phyloP scores from a whole-genome alignment of 2,888 invertebrate genomes.

The Synanthedon andrenaeformis region DNA sequence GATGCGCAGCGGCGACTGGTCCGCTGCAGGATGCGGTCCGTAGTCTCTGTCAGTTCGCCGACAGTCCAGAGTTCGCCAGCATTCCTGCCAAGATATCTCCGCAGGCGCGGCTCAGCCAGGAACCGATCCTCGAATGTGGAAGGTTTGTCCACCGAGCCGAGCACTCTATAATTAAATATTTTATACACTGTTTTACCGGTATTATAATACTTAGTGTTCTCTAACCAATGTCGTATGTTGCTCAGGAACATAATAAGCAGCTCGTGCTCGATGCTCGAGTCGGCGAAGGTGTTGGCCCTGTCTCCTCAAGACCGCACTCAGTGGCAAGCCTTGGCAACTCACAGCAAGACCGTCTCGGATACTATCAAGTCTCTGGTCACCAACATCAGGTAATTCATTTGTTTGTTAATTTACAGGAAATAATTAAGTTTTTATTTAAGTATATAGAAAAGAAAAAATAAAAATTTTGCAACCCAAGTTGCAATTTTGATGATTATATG shows the following conservation, averaged over 20 bases:
- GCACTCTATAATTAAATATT: too few relatives aligned
- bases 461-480: too few relatives aligned
- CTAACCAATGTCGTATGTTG: too few relatives aligned
- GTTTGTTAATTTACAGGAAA: too few relatives aligned
- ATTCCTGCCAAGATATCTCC: constrained; percentile 91
- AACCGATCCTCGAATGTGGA: constrained; percentile 89
- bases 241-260: constrained; percentile 54
- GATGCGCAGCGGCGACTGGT: constrained; percentile 82
- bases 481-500: too few relatives aligned
- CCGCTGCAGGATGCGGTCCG: constrained; percentile 93
- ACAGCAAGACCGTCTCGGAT: constrained; percentile 96
- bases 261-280: constrained; percentile 80
- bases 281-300: constrained; percentile 89
- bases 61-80: constrained; percentile 92
- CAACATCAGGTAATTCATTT: constrained; percentile 81
- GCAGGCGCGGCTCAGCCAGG: constrained; percentile 85
- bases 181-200: too few relatives aligned
- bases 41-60: constrained; percentile 91
- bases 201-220: too few relatives aligned
- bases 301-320: constrained; percentile 91
- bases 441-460: too few relatives aligned
- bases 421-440: too few relatives aligned
- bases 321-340: constrained; percentile 93
- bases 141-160: constrained; percentile 39
- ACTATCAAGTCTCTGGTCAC: constrained; percentile 94